Percentiles rank a stretch among this genome's conserved stretches.
Evolutionary conservation across 1,140 invertebrate genomes (phyloP).

Genomic region (Schmidtea mediterranea): DNA sequence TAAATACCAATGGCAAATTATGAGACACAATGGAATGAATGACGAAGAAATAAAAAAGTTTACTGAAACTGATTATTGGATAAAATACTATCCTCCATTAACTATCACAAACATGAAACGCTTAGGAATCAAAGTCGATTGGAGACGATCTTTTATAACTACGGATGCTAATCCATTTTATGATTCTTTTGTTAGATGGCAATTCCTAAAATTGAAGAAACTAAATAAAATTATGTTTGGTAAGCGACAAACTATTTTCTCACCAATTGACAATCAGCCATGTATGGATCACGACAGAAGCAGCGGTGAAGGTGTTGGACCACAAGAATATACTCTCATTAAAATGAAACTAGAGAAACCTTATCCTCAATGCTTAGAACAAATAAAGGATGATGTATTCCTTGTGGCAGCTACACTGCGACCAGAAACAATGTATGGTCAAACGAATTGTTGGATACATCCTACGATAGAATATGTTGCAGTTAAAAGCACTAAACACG

Average conservation of each 20-base stretch:
- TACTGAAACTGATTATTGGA: slow-evolving; percentile 63
- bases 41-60: slow-evolving; percentile 69
- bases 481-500: slow-evolving; percentile 32
- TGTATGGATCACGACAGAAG: slow-evolving; percentile 98
- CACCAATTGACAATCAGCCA: slow-evolving; percentile 77
- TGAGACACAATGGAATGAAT: slow-evolving; percentile 59
- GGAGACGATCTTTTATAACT: slow-evolving; percentile 82
- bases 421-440: slow-evolving; percentile 98
- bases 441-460: slow-evolving; percentile 91
- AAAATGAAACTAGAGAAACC: slow-evolving; percentile 50
- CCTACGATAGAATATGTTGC: slow-evolving; percentile 78
- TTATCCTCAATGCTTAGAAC: background rate
- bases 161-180: slow-evolving; percentile 90
- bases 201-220: slow-evolving; percentile 61
- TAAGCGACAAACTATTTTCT: slow-evolving; percentile 85
- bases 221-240: slow-evolving; percentile 75
- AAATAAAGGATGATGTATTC: slow-evolving; percentile 34
- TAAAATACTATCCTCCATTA: slow-evolving; percentile 61
- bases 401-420: slow-evolving; percentile 84
- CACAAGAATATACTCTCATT: slow-evolving; percentile 86
- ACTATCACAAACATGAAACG: slow-evolving; percentile 54
- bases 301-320: slow-evolving; percentile 76
- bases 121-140: slow-evolving; percentile 78
- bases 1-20: slow-evolving; percentile 97
- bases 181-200: slow-evolving; percentile 85